Conservation (phyloP, 1,140 invertebrate genomes). For the Lepeophtheirus salmonis region DNA sequence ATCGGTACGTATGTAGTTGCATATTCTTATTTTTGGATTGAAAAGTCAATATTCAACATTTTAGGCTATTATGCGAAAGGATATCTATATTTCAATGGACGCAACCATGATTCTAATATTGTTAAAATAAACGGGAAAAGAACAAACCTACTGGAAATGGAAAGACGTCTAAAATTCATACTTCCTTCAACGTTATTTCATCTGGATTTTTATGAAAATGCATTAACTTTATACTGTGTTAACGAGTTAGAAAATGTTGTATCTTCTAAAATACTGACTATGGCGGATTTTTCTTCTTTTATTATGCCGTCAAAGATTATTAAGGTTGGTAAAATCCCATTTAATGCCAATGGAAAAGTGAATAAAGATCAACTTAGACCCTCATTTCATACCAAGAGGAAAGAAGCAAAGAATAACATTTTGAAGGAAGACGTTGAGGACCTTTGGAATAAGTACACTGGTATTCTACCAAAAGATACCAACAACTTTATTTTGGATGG, state of each 20-base stretch:
- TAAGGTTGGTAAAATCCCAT: neutral
- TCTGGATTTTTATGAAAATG: neutral
- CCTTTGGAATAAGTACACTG: neutral
- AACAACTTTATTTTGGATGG: constrained; percentile 6
- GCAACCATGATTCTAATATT: neutral
- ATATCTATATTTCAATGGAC: neutral
- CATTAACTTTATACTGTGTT: neutral
- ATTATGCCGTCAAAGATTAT: neutral
- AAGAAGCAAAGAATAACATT: too few relatives aligned
- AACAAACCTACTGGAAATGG: neutral
- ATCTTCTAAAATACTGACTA: neutral
- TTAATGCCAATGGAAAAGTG: constrained; percentile 7
- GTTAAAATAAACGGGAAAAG: constrained; percentile 9
- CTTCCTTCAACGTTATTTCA: neutral
- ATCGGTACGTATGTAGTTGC: too few relatives aligned
- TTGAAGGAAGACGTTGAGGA: neutral
- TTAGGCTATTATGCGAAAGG: neutral
- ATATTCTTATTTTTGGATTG: too few relatives aligned
- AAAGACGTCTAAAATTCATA: neutral
- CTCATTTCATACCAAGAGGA: too few relatives aligned
- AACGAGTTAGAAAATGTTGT: neutral
- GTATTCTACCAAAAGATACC: neutral
- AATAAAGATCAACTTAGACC: neutral
- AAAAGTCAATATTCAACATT: too few relatives aligned
- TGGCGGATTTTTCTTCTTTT: neutral